Percentiles rank a stretch among this genome's conserved stretches.
phyloP scores from a whole-genome alignment of 2,113 vertebrate species.

The Pomatostomus ruficeps region DNA sequence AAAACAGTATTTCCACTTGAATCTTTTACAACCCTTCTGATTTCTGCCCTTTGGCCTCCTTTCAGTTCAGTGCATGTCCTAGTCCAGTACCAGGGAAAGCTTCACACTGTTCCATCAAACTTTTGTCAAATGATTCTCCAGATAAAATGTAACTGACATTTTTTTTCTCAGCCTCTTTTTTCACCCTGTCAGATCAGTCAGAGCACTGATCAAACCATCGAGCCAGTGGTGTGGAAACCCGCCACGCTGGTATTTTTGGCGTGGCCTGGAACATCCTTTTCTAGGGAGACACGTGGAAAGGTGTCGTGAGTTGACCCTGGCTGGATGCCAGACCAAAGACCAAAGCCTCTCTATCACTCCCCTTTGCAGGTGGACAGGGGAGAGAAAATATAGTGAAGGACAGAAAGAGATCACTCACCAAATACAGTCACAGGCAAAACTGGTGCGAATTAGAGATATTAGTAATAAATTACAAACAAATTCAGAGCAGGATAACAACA shows the following conservation, averaged over 20 bases:
- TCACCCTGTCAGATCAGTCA: constrained; percentile 25
- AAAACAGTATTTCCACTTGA: constrained; percentile 1
- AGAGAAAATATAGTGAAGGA: background rate
- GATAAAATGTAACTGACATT: constrained; percentile 22
- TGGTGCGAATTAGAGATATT: background rate
- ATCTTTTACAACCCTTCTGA: constrained; percentile 9
- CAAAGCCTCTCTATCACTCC: background rate
- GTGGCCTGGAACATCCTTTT: constrained; percentile 14
- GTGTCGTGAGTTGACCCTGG: background rate
- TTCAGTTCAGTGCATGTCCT: background rate
- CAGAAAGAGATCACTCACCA: background rate
- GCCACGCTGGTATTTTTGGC: background rate
- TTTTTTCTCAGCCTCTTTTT: constrained; percentile 24
- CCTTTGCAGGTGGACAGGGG: background rate
- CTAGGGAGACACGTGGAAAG: background rate
- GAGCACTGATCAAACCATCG: background rate
- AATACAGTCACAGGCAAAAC: background rate
- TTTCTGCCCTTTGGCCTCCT: constrained; percentile 40
- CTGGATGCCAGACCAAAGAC: background rate
- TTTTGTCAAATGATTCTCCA: constrained; percentile 35
- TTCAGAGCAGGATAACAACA: background rate
- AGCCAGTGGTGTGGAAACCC: constrained; percentile 21
- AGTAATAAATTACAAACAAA: background rate
- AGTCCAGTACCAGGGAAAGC: background rate
- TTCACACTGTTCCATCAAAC: constrained; percentile 19